A percentile compares a stretch with the other conserved stretches of the same genome.
phyloP scores from a whole-genome alignment of 2,113 vertebrate species.

The Ceyx margarethae region DNA sequence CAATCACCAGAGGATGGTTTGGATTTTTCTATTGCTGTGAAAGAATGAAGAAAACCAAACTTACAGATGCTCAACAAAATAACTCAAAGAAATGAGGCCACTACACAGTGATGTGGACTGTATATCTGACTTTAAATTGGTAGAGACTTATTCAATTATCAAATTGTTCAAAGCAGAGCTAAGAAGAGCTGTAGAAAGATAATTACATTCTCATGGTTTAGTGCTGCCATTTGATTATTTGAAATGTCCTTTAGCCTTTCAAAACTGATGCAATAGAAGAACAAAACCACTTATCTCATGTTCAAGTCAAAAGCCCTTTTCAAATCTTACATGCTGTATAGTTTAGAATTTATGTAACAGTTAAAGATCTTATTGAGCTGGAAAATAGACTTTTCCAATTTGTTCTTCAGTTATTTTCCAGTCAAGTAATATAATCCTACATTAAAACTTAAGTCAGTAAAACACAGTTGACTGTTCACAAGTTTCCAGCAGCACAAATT shows the following conservation, averaged over 20 bases:
- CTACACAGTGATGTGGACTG: background rate
- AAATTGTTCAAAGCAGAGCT: constrained; percentile 47
- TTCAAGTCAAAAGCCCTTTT: constrained; percentile 59
- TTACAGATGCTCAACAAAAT: background rate
- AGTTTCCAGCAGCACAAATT: constrained; percentile 17
- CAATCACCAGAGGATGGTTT: background rate
- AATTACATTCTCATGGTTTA: constrained; percentile 63
- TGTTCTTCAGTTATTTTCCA: constrained; percentile 70
- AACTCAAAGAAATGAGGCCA: constrained; percentile 7
- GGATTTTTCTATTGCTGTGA: background rate
- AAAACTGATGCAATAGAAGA: constrained; percentile 38
- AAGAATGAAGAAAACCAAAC: background rate
- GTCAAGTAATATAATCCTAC: constrained; percentile 30
- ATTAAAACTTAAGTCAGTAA: constrained; percentile 35
- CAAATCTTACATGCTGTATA: constrained; percentile 55
- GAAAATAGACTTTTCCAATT: constrained; percentile 70
- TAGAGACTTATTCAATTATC: constrained; percentile 61
- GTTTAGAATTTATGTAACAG: constrained; percentile 71
- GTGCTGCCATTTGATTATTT: constrained; percentile 53
- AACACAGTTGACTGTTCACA: background rate
- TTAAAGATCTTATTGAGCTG: constrained; percentile 70
- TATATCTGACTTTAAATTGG: constrained; percentile 16
- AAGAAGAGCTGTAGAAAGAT: constrained; percentile 49
- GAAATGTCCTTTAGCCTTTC: constrained; percentile 56
- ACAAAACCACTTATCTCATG: constrained; percentile 32